A percentile compares a stretch with the other conserved stretches of the same genome.
phyloP scores from a whole-genome alignment of 2,888 invertebrate species.

The Steinernema hermaphroditum region DNA sequence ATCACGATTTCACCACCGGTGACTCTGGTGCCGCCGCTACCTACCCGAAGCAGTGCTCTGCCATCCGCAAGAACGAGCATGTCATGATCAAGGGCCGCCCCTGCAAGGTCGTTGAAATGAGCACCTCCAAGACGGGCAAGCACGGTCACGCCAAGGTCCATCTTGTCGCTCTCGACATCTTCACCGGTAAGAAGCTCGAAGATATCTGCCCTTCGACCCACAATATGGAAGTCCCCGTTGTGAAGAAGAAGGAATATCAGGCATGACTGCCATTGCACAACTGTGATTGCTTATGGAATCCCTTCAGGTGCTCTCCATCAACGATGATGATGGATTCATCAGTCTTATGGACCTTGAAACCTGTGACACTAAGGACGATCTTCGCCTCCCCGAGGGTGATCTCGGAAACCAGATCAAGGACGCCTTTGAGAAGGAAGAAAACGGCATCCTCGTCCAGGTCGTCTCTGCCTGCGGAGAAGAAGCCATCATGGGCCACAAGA shows the following conservation, averaged over 20 bases:
- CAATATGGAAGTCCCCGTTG: slow-evolving; percentile 99
- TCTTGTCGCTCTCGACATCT: slow-evolving; percentile 90
- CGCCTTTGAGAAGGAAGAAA: slow-evolving; percentile 72
- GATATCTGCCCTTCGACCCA: slow-evolving; percentile 99
- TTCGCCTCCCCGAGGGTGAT: slow-evolving; percentile 90
- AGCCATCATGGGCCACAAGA: slow-evolving; percentile 55
- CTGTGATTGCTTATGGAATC: too few species aligned
- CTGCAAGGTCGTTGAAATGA: slow-evolving; percentile 99
- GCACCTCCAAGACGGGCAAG: slow-evolving; percentile 99
- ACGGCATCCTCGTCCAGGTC: slow-evolving; percentile 56
- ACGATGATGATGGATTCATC: slow-evolving; percentile 88
- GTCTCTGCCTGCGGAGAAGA: slow-evolving; percentile 59
- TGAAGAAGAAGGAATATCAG: slow-evolving; percentile 94
- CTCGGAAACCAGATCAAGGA: slow-evolving; percentile 82
- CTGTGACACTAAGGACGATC: slow-evolving; percentile 75
- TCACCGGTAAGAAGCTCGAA: slow-evolving; percentile 89
- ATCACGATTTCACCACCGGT: slow-evolving; percentile 62
- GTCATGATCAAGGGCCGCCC: slow-evolving; percentile 95
- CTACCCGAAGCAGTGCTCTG: slow-evolving; percentile 97
- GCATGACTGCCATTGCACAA: slow-evolving; percentile 66
- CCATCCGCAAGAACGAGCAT: slow-evolving; percentile 96
- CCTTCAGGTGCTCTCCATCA: slow-evolving; percentile 81
- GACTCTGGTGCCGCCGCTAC: slow-evolving; percentile 82
- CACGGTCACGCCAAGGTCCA: slow-evolving; percentile 99
- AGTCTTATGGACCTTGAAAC: slow-evolving; percentile 87